Conservation (phyloP, 2,888 invertebrate genomes). For the Zaprionus obscuricornis region DNA sequence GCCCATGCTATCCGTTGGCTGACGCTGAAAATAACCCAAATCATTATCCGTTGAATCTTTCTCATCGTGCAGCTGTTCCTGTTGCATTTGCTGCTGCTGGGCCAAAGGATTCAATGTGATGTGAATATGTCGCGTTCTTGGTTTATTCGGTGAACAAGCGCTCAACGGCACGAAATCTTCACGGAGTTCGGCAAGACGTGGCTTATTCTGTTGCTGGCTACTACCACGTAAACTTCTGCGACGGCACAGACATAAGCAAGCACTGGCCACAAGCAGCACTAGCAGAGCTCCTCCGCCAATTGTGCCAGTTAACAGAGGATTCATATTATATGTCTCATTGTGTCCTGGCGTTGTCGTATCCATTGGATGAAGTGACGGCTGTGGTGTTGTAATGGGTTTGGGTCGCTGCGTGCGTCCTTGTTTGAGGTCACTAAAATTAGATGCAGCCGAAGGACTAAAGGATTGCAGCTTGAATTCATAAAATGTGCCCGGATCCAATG, state of each 20-base stretch:
- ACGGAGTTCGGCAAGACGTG: constrained; percentile 78
- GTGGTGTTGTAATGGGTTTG: constrained; percentile 69
- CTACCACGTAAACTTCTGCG: constrained; percentile 65
- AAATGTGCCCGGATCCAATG: constrained; percentile 91
- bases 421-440: constrained; percentile 91
- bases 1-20: constrained; percentile 45
- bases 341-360: constrained; percentile 77
- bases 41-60: constrained; percentile 64
- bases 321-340: constrained; percentile 77
- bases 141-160: constrained; percentile 60
- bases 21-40: constrained; percentile 62
- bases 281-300: constrained; percentile 81
- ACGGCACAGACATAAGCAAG: constrained; percentile 81
- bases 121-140: constrained; percentile 81
- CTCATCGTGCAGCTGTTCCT: constrained; percentile 66
- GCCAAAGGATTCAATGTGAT: constrained; percentile 83
- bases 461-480: constrained; percentile 96
- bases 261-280: constrained; percentile 73
- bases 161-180: constrained; percentile 77
- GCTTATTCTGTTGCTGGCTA: constrained; percentile 70
- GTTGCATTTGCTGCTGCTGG: constrained; percentile 68
- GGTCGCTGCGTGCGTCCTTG: constrained; percentile 87
- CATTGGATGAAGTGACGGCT: constrained; percentile 67
- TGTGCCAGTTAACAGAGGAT: constrained; percentile 80
- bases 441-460: constrained; percentile 93